Evolutionary conservation across 1,140 invertebrate genomes (phyloP).

Genomic region (Brachionus paranguensis): DNA sequence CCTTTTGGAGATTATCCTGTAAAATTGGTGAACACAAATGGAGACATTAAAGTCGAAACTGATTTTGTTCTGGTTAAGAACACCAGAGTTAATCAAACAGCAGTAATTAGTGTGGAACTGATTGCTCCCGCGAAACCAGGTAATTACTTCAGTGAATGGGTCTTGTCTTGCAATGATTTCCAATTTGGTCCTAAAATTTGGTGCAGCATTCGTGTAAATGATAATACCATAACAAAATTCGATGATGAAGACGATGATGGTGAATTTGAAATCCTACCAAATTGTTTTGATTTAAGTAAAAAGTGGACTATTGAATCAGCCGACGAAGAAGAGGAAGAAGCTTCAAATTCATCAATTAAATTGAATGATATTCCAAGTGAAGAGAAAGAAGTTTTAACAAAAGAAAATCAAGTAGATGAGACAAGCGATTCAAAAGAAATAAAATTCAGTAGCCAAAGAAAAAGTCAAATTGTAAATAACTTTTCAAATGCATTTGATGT

Average conservation of each 20-base stretch:
- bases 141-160: conserved; percentile 53
- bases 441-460: not conserved
- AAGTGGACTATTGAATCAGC: not conserved
- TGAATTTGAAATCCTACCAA: conserved; percentile 30
- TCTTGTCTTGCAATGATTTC: conserved; percentile 46
- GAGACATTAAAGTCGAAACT: conserved; percentile 43
- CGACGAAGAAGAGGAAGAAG: not conserved
- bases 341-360: not conserved
- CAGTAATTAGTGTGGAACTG: conserved; percentile 22
- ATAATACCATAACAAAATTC: conserved; percentile 40
- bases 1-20: conserved; percentile 41
- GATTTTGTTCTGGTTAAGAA: not conserved
- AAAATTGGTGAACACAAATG: conserved; percentile 44
- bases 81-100: not conserved
- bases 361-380: not conserved
- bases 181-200: conserved; percentile 52
- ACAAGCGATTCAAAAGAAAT: not conserved
- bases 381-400: not conserved
- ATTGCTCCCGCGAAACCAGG: conserved; percentile 44
- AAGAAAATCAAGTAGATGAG: not conserved
- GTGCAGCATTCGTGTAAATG: conserved; percentile 49
- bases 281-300: conserved; percentile 37
- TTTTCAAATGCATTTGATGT: conserved; percentile 18
- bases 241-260: not conserved
- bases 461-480: not conserved